Percentiles rank a stretch among this genome's conserved stretches.
These are phyloP conservation scores for Zosterops lateralis DNA, from an alignment of 2,113 vertebrate species.

Conservation along the genomic window DNA sequence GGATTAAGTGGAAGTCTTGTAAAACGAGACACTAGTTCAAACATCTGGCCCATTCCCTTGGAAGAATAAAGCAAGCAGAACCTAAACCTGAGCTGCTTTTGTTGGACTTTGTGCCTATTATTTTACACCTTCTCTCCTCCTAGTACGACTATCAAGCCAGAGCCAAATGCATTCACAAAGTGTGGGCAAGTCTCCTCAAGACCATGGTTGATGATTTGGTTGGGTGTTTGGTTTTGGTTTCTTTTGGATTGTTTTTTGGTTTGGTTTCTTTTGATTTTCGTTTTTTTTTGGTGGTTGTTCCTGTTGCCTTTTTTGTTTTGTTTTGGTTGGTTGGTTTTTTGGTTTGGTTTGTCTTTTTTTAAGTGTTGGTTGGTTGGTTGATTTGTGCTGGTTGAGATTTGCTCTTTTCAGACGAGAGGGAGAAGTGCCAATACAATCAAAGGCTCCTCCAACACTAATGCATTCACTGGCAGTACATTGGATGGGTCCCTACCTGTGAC, in stretches of 20 bases:
- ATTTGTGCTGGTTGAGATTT: constrained; percentile 59
- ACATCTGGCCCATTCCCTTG: constrained; percentile 27
- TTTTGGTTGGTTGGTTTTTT: neutral
- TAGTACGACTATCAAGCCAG: constrained; percentile 61
- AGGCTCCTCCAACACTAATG: constrained; percentile 63
- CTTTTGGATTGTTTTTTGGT: constrained; percentile 13
- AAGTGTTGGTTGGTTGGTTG: constrained; percentile 13
- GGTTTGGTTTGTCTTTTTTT: constrained; percentile 26
- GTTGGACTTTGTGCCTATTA: neutral
- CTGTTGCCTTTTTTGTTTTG: neutral
- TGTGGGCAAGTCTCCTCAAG: constrained; percentile 61
- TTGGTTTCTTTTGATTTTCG: neutral
- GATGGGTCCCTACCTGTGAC: constrained; percentile 95
- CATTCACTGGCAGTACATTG: constrained; percentile 71
- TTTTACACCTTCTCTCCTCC: constrained; percentile 20
- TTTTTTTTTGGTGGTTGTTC: neutral
- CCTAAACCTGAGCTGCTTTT: neutral
- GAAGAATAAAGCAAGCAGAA: constrained; percentile 32
- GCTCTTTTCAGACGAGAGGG: constrained; percentile 54
- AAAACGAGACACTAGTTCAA: neutral
- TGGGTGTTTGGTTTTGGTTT: constrained; percentile 9
- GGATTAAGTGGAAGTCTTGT: constrained; percentile 17
- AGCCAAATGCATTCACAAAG: constrained; percentile 76
- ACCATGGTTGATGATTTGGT: constrained; percentile 49
- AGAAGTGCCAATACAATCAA: constrained; percentile 67